A percentile compares a stretch with the other conserved stretches of the same genome.
These are phyloP conservation scores for Alentia gelatinosa DNA, from an alignment of 2,888 invertebrate species.

Conservation along the genomic window DNA sequence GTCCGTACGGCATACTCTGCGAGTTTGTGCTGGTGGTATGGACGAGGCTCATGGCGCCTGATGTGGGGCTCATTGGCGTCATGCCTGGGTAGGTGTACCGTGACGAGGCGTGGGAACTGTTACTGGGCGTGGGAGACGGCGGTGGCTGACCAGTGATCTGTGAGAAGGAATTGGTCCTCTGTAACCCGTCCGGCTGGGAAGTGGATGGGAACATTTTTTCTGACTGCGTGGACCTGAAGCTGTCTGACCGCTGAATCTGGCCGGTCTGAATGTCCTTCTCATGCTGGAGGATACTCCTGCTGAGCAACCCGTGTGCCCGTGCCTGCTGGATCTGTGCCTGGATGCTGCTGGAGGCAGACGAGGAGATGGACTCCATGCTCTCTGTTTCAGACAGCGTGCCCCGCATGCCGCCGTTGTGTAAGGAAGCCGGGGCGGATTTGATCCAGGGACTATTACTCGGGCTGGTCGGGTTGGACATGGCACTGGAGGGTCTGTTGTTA, in stretches of 20 bases:
- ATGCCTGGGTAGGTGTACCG: slow-evolving; percentile 75
- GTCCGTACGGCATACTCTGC: slow-evolving; percentile 50
- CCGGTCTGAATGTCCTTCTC: slow-evolving; percentile 86
- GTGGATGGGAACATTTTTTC: slow-evolving; percentile 91
- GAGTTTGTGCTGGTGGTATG: slow-evolving; percentile 21
- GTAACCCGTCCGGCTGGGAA: slow-evolving; percentile 46
- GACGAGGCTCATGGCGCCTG: slow-evolving; percentile 14
- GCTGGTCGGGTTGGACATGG: slow-evolving; percentile 59
- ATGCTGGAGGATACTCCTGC: slow-evolving; percentile 71
- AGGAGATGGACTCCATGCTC: slow-evolving; percentile 85
- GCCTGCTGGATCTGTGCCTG: slow-evolving; percentile 86
- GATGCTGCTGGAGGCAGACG: slow-evolving; percentile 77
- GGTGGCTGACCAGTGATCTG: slow-evolving; percentile 70
- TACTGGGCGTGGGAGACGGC: slow-evolving; percentile 76
- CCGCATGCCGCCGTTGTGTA: slow-evolving; percentile 57
- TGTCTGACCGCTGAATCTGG: slow-evolving; percentile 81
- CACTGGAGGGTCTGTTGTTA: slow-evolving; percentile 58
- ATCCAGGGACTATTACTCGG: slow-evolving; percentile 50
- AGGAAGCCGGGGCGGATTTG: slow-evolving; percentile 20
- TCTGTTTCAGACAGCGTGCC: slow-evolving; percentile 90
- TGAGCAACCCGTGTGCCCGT: slow-evolving; percentile 87
- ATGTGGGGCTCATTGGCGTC: slow-evolving; percentile 65
- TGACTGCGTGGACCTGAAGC: slow-evolving; percentile 90
- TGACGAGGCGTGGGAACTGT: slow-evolving; percentile 69
- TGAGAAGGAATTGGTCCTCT: slow-evolving; percentile 72